phyloP scores from a whole-genome alignment of 2,797 vertebrate species.

The Naso thynnoides region DNA sequence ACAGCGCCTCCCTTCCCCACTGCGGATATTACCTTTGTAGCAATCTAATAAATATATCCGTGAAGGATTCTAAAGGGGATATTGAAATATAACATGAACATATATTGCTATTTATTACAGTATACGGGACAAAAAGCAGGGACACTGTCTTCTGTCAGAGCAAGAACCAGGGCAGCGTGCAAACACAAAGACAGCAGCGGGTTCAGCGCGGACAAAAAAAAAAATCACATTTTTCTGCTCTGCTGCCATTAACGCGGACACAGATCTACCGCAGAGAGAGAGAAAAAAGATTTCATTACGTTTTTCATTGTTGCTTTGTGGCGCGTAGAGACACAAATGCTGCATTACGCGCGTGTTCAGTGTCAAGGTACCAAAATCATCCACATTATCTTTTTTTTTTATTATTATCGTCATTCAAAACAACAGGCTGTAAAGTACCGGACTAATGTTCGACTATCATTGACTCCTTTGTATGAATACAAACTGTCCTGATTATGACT shows the following conservation, averaged over 20 bases:
- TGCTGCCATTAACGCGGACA: conserved; percentile 18
- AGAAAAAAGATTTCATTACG: conserved; percentile 51
- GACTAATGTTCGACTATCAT: background rate
- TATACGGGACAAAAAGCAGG: conserved; percentile 67
- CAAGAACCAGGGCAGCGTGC: conserved; percentile 19
- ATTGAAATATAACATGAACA: conserved; percentile 89
- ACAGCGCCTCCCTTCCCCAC: conserved; percentile 85
- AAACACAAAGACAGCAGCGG: conserved; percentile 5
- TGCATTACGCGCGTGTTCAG: conserved; percentile 39
- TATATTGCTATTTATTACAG: conserved; percentile 88
- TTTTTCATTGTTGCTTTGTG: conserved; percentile 54
- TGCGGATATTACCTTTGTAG: conserved; percentile 88
- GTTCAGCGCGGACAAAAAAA: conserved; percentile 16
- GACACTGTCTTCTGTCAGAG: conserved; percentile 63
- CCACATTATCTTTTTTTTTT: background rate
- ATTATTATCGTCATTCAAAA: background rate
- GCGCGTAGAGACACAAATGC: conserved; percentile 9
- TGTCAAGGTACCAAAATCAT: conserved; percentile 28
- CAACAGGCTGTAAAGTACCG: background rate
- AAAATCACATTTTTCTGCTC: conserved; percentile 7
- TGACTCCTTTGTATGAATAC: background rate
- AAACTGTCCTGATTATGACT: background rate
- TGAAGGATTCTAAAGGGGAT: conserved; percentile 87
- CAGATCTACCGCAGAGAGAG: conserved; percentile 38
- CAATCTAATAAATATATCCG: conserved; percentile 91